Evolutionary conservation across 2,888 invertebrate genomes (phyloP).

Genomic region (Ormyrus rosae): DNA sequence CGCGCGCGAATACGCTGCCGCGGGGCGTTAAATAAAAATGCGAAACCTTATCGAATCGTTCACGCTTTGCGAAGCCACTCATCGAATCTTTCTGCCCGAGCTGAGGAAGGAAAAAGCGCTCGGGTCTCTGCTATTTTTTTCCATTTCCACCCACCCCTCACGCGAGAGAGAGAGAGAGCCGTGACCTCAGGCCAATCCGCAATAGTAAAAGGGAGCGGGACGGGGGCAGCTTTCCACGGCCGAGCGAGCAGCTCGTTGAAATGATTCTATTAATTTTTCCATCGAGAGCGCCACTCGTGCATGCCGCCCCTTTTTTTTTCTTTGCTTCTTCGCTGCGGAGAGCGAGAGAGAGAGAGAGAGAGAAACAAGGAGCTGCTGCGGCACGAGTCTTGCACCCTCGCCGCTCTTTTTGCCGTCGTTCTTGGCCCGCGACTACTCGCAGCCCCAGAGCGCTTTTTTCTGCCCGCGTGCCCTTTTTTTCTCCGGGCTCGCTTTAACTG

Average conservation of each 20-base stretch:
- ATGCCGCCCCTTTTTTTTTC: slow-evolving; percentile 66
- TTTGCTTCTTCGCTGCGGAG: slow-evolving; percentile 5
- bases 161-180: slow-evolving; percentile 2
- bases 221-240: slow-evolving; percentile 10
- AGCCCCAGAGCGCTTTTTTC: slow-evolving; percentile 5
- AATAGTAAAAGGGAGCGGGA: slow-evolving; percentile 51
- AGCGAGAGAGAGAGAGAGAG: background rate
- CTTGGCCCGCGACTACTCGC: background rate
- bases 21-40: slow-evolving; percentile 11
- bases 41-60: slow-evolving; percentile 36
- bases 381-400: slow-evolving; percentile 3
- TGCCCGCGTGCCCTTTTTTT: background rate
- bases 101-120: background rate
- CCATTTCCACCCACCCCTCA: slow-evolving; percentile 22
- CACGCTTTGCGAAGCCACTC: slow-evolving; percentile 46
- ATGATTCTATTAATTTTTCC: slow-evolving; percentile 76
- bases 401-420: background rate
- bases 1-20: background rate
- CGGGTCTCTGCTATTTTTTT: slow-evolving; percentile 41
- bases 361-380: background rate
- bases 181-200: slow-evolving; percentile 50
- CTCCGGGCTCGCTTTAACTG: background rate
- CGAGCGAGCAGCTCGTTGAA: slow-evolving; percentile 67
- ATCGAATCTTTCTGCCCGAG: slow-evolving; percentile 47
- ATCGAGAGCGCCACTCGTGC: slow-evolving; percentile 74